Conservation (phyloP, 1,140 invertebrate genomes). For the Leptinotarsa undecemlineata region DNA sequence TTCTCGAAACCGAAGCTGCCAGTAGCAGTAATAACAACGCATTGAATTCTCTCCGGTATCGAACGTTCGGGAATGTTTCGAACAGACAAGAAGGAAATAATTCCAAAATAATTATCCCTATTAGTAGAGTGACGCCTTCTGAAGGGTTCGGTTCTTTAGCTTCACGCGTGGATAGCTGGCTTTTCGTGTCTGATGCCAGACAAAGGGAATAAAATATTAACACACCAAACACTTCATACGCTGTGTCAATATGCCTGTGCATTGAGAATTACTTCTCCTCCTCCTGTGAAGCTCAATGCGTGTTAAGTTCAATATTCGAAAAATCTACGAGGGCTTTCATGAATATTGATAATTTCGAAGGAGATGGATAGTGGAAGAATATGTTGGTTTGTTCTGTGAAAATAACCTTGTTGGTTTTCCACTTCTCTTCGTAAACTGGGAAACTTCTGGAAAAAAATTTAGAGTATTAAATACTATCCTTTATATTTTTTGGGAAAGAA, state of each 20-base stretch:
- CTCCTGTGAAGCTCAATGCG: background rate
- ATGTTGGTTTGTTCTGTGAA: no score
- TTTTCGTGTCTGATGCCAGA: constrained; percentile 1
- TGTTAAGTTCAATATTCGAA: background rate
- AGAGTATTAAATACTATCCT: no score
- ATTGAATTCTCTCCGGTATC: no score
- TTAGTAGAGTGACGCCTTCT: background rate
- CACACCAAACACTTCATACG: background rate
- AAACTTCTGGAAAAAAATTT: no score
- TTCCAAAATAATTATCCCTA: constrained; percentile 6
- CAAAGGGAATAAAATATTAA: constrained; percentile 8
- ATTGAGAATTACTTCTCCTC: background rate
- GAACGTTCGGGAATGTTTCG: background rate
- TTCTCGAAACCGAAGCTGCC: no score
- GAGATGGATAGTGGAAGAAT: no score
- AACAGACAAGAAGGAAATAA: background rate
- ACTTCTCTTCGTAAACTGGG: no score
- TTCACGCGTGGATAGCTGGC: background rate
- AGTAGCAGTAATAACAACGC: no score
- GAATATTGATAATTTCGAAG: no score
- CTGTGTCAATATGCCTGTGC: background rate
- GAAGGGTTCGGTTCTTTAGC: constrained; percentile 2
- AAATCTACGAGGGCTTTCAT: no score
- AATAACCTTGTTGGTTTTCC: no score
- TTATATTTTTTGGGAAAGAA: no score